Evolutionary conservation across 2,113 vertebrate species (phyloP), one percentile per base, ranked within the genome.

Genomic region (Pontoporia blainvillei): DNA sequence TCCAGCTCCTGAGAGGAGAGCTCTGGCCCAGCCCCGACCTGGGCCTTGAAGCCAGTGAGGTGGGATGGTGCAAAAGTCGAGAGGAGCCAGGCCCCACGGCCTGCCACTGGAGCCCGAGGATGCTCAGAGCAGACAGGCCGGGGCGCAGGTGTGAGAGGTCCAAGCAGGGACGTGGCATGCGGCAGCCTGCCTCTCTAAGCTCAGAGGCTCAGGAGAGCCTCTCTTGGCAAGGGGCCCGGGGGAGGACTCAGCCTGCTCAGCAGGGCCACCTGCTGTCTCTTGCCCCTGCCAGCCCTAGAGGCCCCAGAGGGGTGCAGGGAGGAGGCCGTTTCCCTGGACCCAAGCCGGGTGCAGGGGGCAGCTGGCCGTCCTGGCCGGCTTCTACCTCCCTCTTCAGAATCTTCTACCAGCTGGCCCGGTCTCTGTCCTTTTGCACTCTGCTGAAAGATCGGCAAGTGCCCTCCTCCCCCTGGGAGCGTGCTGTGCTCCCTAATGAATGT

Each of bases 211-310:
- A 2, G 2, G 18, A 86, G 21, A 87, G 44, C 75, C 41, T 87
- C 86, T n/a, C 61, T 52, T 93, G 87, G 96, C 90, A 46, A 73
- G 31, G 83, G 15, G 21, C 44, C 23, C n/a, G 1, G 13, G 90
- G 75, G 59, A 66, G 34, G n/a, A 54, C 90, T 83, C 72, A 5
- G 72, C 67, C 46, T 46, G 75, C 54, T 84, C 2, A 0, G 82
- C 64, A 46, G 44, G 73, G 81, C 87, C 96, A 95, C 97, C 96
- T 86, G 94, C 90, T 73, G 39, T 41, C 79, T 69, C 64, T 57
- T 44, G 44, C 13, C 73, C 21, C 46, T n/a, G 41, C 76, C 82
- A 93, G 92, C 52, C 85, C 87, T 54, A 62, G 76, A 34, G 8
- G 52, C 52, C 36, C 14, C 1, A 15, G 14, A 1, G 36, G 34